phyloP scores from a whole-genome alignment of 2,113 vertebrate genomes.

The Erythrolamprus reginae region DNA sequence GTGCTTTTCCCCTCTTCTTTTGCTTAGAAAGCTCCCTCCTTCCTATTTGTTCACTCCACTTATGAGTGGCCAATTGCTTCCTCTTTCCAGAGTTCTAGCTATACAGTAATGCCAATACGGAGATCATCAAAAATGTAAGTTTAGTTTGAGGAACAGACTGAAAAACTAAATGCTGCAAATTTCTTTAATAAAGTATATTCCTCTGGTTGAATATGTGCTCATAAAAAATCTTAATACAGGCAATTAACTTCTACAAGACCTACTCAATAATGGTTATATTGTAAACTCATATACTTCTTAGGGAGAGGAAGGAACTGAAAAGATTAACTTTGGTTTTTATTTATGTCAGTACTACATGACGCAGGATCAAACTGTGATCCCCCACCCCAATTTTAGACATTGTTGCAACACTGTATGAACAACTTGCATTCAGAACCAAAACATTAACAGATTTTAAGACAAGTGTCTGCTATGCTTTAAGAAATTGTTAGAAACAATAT shows the following conservation, averaged over 20 bases:
- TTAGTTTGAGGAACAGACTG: background rate
- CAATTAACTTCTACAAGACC: background rate
- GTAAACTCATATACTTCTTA: background rate
- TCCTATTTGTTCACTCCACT: background rate
- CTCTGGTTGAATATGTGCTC: background rate
- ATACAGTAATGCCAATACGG: background rate
- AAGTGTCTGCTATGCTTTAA: background rate
- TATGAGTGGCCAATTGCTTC: background rate
- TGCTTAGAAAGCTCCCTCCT: background rate
- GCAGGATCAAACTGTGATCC: background rate
- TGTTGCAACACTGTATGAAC: background rate
- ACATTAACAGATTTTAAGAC: background rate
- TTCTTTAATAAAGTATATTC: background rate
- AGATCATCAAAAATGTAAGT: background rate
- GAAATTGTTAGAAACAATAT: background rate
- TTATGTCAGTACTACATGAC: background rate
- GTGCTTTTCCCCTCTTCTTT: background rate
- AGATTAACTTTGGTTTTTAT: background rate
- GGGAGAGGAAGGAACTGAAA: background rate
- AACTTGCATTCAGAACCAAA: background rate
- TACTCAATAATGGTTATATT: background rate
- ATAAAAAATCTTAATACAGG: background rate
- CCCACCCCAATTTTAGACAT: background rate
- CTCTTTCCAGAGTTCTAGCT: background rate
- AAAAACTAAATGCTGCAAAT: background rate